These are phyloP conservation scores for Parthenolecanium corni DNA, from an alignment of 2,888 invertebrate genomes.

Conservation along the genomic window DNA sequence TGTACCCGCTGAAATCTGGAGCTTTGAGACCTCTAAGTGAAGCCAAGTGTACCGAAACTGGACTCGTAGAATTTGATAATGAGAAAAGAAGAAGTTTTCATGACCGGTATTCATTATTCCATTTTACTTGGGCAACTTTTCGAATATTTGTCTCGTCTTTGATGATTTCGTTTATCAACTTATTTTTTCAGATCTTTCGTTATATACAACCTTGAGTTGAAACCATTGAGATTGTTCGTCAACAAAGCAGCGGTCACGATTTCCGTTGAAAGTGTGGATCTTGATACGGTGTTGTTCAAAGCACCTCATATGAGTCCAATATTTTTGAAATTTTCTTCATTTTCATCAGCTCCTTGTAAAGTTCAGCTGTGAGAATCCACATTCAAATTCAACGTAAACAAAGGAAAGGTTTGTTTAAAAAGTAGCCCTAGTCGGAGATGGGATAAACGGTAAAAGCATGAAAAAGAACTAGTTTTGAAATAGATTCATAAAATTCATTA, in stretches of 20 bases:
- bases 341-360: background rate
- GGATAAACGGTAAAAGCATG: too few relatives aligned
- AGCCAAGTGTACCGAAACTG: constrained; percentile 37
- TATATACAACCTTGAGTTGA: background rate
- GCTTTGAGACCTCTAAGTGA: constrained; percentile 36
- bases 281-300: constrained; percentile 1
- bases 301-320: background rate
- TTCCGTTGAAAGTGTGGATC: background rate
- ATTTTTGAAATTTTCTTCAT: background rate
- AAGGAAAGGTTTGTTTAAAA: too few relatives aligned
- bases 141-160: too few relatives aligned
- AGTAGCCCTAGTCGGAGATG: too few relatives aligned
- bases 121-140: background rate
- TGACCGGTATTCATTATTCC: constrained; percentile 5
- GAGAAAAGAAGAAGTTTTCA: constrained; percentile 17
- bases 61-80: constrained; percentile 35
- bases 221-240: background rate
- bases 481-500: too few relatives aligned
- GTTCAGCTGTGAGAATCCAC: background rate
- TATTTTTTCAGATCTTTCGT: background rate
- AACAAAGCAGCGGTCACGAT: background rate
- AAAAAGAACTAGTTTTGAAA: too few relatives aligned
- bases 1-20: constrained; percentile 42
- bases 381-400: too few relatives aligned
- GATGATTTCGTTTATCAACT: background rate